These are phyloP conservation scores for Oryzias celebensis DNA, from an alignment of 2,113 vertebrate genomes.

Conservation along the genomic window DNA sequence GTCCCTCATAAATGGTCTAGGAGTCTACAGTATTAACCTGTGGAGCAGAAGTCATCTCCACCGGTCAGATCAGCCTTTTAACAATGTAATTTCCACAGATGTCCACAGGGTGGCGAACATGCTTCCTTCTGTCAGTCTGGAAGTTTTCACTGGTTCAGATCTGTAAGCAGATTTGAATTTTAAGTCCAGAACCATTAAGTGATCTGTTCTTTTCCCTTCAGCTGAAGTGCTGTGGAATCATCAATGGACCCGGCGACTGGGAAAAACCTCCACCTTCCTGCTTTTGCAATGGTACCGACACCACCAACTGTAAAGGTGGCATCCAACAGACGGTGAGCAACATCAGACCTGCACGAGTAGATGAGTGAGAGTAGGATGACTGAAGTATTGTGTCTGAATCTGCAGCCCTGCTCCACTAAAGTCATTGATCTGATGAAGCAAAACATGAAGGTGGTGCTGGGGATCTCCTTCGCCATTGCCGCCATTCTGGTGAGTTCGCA, in stretches of 20 bases:
- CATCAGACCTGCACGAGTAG: too few species aligned
- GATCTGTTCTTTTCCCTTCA: conserved; percentile 16
- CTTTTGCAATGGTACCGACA: conserved; percentile 31
- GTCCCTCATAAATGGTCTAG: too few species aligned
- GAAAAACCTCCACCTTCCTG: conserved; percentile 23
- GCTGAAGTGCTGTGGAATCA: conserved; percentile 67
- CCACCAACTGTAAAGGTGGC: not conserved
- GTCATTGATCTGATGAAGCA: conserved; percentile 37
- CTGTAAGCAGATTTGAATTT: too few species aligned
- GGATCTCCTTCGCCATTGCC: conserved; percentile 70
- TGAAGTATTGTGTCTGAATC: not conserved
- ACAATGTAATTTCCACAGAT: too few species aligned
- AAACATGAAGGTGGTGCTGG: conserved; percentile 51
- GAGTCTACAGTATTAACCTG: too few species aligned
- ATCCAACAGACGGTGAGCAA: conserved; percentile 30
- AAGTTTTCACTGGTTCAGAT: too few species aligned
- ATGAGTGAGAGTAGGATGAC: not conserved
- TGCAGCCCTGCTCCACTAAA: conserved; percentile 51
- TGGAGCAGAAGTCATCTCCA: too few species aligned
- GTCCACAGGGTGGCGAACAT: too few species aligned
- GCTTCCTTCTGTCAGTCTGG: too few species aligned
- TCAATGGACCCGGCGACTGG: conserved; percentile 53
- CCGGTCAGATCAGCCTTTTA: too few species aligned
- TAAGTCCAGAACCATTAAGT: not conserved
- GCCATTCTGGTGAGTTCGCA: conserved; percentile 57